Base-by-base conservation (phyloP, 2,888 invertebrate genomes). In the Cephus nigrinus region DNA sequence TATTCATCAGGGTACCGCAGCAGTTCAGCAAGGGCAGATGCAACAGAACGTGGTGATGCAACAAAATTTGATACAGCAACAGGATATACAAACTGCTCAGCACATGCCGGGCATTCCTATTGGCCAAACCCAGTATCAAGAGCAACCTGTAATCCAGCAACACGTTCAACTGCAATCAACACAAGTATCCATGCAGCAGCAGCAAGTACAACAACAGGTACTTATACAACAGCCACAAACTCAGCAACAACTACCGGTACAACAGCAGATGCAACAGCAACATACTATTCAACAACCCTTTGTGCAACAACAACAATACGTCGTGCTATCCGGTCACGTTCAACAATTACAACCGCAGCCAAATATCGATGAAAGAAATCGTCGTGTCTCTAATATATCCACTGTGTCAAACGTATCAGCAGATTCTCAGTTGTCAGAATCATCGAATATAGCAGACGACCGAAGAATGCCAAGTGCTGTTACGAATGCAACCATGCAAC, bases 301-400 rank as follows among this genome's bases (percentile, higher is more conserved):
- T 31, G 31, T 32, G 12, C 71, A 71, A 71, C 71, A 30, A 9
- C 78, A 78, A 32, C 78, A 75, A 40, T 77, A 77, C 55, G 77
- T 77, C 69, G 33, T 74, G 32, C 74, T 71, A 30, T 74, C 77
- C 12, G 23, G 74, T 15, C 74, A 77, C 55, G 74, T 77, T 35
- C 75, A 75, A 33, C 78, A 78, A 78, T 3, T 71, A n/a, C 74
- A 90, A 35, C 89, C 89, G 68, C 84, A 88, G 68, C 75, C 83
- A 4, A 84, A 79, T 69, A 76, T 82, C 0, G 91, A 91, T n/a
- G 91, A 91, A 32, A 86, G 90, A 55, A 90, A 89, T 79, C 89
- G 91, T 34, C 87, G 91, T n/a, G 85, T 89, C 31, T 89, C 91
- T 0, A 91, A 88, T 79, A 89, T 90, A 75, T 89, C 90, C 4